Base-by-base conservation (phyloP, 2,797 vertebrate species). In the Uromys caudimaculatus region DNA sequence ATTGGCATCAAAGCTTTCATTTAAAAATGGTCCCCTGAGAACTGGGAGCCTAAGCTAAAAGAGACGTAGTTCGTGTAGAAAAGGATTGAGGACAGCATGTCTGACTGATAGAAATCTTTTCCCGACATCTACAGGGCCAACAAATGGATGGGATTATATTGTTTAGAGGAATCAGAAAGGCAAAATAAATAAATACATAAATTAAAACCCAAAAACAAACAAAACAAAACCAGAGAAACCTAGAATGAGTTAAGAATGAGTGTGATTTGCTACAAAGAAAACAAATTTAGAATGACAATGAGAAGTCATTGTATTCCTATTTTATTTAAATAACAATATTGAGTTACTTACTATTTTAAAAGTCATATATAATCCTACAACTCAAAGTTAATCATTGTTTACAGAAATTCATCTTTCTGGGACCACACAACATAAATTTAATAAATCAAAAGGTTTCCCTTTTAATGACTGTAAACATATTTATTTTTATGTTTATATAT, bases 281-380 rank as follows among this genome's bases (percentile, higher is more conserved):
- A 75, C 6, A 79, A 91, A 56, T 62, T 84, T 79, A 35, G 12
- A 24, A 76, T n/a, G 41, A 17, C 38, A 44, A 76, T 89, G 4
- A 21, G 27, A 89, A 44, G 32, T 24, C 29, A 21, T 13, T 60
- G 4, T 24, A 50, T 35, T 77, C 32, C 21, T 78, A 6, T 47
- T 23, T 67, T 52, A 88, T 44, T 89, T 79, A 85, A 89, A 91
- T 29, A 83, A 27, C 64, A 91, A 85, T 79, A 79, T 1, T 90
- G 29, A 50, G 62, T 64, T 73, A 21, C 13, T 21, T 13, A 62
- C 35, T 56, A 79, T 67, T n/a, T 64, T 8, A 52, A 89, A 27
- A 75, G 21, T 56, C 38, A 67, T 12, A 7, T 23, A 75, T 21
- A 60, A 79, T 52, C 23, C 47, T 77, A 50, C 11, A 73, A 89